Percentiles rank a stretch among this genome's conserved stretches.
These are phyloP conservation scores for Encarsia formosa DNA, from an alignment of 2,888 invertebrate genomes.

Conservation along the genomic window DNA sequence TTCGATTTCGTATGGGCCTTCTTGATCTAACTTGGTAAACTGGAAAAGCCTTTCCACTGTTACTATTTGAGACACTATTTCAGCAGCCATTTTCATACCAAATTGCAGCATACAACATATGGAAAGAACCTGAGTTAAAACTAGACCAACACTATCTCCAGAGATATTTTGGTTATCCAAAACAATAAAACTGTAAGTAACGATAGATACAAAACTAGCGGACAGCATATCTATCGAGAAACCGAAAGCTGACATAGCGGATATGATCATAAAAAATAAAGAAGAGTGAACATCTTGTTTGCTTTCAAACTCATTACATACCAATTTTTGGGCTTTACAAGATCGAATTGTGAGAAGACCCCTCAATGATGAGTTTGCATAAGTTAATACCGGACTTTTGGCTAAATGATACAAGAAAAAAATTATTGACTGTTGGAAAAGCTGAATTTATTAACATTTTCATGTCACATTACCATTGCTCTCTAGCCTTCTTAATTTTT, in stretches of 20 bases:
- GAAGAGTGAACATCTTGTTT: conserved; percentile 68
- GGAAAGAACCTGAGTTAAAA: conserved; percentile 67
- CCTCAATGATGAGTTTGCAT: conserved; percentile 77
- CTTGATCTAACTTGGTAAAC: conserved; percentile 70
- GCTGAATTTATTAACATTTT: background rate
- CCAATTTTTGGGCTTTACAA: conserved; percentile 66
- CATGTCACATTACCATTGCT: conserved; percentile 47
- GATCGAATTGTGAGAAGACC: conserved; percentile 87
- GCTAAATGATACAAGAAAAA: conserved; percentile 34
- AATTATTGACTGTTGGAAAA: background rate
- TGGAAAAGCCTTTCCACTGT: conserved; percentile 78
- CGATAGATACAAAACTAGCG: conserved; percentile 57
- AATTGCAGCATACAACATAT: conserved; percentile 74
- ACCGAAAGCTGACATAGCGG: conserved; percentile 62
- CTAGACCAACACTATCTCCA: conserved; percentile 68
- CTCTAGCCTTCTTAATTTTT: conserved; percentile 66
- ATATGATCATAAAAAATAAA: conserved; percentile 60
- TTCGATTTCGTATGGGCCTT: conserved; percentile 63
- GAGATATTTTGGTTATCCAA: conserved; percentile 54
- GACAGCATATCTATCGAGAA: conserved; percentile 65
- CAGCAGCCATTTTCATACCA: conserved; percentile 24
- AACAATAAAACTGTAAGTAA: conserved; percentile 19
- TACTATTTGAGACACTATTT: conserved; percentile 24
- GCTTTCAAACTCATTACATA: conserved; percentile 71
- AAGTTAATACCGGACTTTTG: conserved; percentile 86